Conservation (phyloP, 2,113 vertebrate species). For the Marmota flaviventris region DNA sequence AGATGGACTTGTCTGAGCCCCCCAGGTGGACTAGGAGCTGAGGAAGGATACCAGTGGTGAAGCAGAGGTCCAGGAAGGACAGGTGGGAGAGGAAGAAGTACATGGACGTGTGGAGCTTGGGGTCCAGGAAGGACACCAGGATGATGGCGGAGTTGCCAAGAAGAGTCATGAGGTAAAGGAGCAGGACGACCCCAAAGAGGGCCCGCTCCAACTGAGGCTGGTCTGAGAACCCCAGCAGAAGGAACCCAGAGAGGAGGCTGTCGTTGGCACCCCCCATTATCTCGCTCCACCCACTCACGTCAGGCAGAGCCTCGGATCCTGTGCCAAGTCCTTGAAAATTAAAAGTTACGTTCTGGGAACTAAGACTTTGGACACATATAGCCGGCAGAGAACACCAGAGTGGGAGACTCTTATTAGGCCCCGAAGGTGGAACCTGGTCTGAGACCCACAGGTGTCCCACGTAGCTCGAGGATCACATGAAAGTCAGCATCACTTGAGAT, state of each 20-base stretch:
- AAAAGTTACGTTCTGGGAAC: not conserved
- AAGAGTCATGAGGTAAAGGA: conserved; percentile 41
- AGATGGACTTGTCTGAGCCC: not conserved
- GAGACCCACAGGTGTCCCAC: not conserved
- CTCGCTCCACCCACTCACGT: not conserved
- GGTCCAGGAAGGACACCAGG: not conserved
- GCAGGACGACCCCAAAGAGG: conserved; percentile 28
- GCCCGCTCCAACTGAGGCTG: not conserved
- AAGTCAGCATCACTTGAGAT: not conserved
- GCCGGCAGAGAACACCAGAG: not conserved
- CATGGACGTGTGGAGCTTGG: conserved; percentile 27
- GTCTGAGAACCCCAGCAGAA: conserved; percentile 54
- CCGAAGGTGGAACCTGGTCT: not conserved
- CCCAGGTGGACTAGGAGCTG: conserved; percentile 42
- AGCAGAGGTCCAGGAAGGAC: conserved; percentile 55
- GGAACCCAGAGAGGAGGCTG: not conserved
- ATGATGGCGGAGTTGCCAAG: conserved; percentile 50
- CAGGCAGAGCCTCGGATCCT: not conserved
- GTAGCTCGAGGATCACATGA: not conserved
- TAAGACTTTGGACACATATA: not conserved
- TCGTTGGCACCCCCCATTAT: not conserved
- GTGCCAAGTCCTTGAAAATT: not conserved
- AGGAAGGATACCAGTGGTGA: conserved; percentile 36
- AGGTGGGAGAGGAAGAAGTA: conserved; percentile 61
- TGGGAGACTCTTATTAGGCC: too few relatives aligned